Conservation (phyloP, 2,888 invertebrate genomes). For the Ypsolopha scabrella region DNA sequence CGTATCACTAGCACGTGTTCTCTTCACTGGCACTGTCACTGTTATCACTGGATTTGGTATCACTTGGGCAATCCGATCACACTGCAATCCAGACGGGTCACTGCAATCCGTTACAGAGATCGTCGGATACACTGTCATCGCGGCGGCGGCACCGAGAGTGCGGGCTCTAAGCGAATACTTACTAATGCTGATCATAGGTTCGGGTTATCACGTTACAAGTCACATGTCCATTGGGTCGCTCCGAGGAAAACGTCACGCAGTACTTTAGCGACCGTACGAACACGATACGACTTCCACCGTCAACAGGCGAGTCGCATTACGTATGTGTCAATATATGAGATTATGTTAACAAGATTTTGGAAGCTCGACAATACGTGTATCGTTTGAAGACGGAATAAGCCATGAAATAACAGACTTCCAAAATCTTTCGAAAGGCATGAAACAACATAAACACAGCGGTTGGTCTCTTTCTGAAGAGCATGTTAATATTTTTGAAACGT, state of each 20-base stretch:
- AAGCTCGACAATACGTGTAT: neutral
- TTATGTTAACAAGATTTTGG: neutral
- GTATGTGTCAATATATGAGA: neutral
- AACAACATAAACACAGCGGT: neutral
- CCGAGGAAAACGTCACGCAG: neutral
- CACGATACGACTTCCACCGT: conserved; percentile 10
- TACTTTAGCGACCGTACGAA: conserved; percentile 3
- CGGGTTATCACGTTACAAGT: conserved; percentile 2
- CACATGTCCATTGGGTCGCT: neutral
- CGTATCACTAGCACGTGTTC: conserved; percentile 16
- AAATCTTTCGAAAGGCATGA: neutral
- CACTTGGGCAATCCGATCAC: conserved; percentile 29
- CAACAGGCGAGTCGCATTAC: conserved; percentile 11
- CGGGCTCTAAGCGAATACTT: conserved; percentile 12
- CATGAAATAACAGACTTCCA: neutral
- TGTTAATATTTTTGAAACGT: too few relatives aligned
- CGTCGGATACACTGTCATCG: conserved; percentile 32
- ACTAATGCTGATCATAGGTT: neutral
- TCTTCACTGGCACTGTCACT: conserved; percentile 40
- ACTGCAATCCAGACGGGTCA: conserved; percentile 65
- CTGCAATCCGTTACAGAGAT: conserved; percentile 57
- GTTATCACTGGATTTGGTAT: conserved; percentile 48
- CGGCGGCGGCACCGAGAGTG: conserved; percentile 55
- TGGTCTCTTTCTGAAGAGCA: neutral
- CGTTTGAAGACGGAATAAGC: neutral